Conservation (phyloP, 2,797 vertebrate genomes). For the Coreius guichenoti region DNA sequence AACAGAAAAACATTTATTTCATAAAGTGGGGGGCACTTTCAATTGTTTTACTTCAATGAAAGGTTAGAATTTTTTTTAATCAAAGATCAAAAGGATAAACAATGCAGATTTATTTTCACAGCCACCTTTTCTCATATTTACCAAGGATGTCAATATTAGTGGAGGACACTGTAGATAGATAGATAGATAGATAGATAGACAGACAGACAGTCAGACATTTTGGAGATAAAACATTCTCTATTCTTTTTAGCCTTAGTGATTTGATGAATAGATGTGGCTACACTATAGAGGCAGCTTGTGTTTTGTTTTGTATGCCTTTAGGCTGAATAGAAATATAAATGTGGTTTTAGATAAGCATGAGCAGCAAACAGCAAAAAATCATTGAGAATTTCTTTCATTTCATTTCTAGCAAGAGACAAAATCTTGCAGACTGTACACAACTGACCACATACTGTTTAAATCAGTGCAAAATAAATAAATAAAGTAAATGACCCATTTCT, state of each 20-base stretch:
- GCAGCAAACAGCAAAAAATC: slow-evolving; percentile 19
- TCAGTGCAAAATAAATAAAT: not conserved
- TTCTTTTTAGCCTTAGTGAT: slow-evolving; percentile 16
- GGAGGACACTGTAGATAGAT: not conserved
- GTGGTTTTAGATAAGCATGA: slow-evolving; percentile 17
- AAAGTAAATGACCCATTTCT: not conserved
- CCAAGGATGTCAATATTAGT: no score
- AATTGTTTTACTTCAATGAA: no score
- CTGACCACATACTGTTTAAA: not conserved
- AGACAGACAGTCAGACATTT: not conserved
- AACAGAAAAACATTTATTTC: no score
- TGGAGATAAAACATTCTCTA: not conserved
- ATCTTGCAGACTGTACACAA: not conserved
- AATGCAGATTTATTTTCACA: no score
- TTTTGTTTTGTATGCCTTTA: slow-evolving; percentile 21
- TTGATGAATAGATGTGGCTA: slow-evolving; percentile 25
- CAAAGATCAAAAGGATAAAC: no score
- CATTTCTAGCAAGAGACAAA: not conserved
- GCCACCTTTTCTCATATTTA: no score
- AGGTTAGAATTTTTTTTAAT: no score
- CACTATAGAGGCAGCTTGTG: slow-evolving; percentile 20
- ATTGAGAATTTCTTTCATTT: slow-evolving; percentile 12
- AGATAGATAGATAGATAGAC: slow-evolving; percentile 1
- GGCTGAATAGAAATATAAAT: slow-evolving; percentile 33
- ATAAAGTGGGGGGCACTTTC: no score